A percentile compares a stretch with the other conserved stretches of the same genome.
Conservation (phyloP, 2,797 vertebrate species). For the Myiotriccus ornatus region DNA sequence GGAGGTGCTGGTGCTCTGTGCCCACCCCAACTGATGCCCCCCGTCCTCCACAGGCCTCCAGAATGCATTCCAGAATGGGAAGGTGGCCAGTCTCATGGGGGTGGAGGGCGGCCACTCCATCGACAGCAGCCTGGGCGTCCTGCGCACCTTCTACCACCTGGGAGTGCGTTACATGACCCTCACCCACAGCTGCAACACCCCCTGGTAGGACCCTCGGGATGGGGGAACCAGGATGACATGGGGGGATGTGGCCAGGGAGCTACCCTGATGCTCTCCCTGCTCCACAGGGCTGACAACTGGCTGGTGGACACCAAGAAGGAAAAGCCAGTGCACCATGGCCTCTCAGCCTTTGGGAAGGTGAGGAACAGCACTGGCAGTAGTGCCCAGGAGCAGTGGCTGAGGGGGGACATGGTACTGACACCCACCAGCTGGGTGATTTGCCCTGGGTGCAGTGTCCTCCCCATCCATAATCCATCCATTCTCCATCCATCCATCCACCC, state of each 20-base stretch:
- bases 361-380: neutral
- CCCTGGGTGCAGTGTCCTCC: too few relatives aligned
- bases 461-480: neutral
- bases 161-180: conserved; percentile 93
- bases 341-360: conserved; percentile 89
- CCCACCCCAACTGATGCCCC: rapidly evolving
- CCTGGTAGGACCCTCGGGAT: conserved; percentile 78
- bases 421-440: neutral
- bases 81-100: conserved; percentile 89
- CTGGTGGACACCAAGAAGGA: conserved; percentile 80
- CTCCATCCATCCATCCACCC: neutral
- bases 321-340: conserved; percentile 74
- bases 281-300: conserved; percentile 91
- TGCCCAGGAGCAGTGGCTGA: neutral
- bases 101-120: conserved; percentile 94
- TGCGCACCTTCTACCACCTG: conserved; percentile 87
- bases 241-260: rapidly evolving
- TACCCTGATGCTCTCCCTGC: neutral
- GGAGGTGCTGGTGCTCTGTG: rapidly evolving
- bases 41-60: neutral
- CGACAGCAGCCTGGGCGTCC: conserved; percentile 88
- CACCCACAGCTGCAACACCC: conserved; percentile 95
- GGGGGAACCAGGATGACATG: rapidly evolving
- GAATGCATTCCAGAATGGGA: conserved; percentile 47
- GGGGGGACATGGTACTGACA: neutral